Base-by-base conservation (phyloP, 2,113 vertebrate species). In the Phalacrocorax aristotelis region DNA sequence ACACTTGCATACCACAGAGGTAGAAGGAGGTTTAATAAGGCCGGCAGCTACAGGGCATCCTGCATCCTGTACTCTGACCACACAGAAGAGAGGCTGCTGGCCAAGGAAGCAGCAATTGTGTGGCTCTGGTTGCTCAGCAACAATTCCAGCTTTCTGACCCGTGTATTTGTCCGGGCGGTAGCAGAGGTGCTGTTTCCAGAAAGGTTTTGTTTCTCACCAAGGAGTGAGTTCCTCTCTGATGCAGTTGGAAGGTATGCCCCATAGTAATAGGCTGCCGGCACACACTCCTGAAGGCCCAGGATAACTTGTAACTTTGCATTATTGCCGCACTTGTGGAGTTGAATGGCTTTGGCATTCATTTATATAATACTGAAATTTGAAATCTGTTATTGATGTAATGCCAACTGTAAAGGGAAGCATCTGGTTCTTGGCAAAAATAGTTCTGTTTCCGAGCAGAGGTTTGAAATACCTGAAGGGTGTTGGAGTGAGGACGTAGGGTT, bases 201-300 rank as follows among this genome's bases (percentile, higher is more conserved):
- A 72, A 65, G 17, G 42, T 60, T 58, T 83, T 6, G 8, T 48
- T 83, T 83, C 32, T 54, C 0, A 4, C 14, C 15, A 22, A 68
- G 91, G 29, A 49, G 13, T 7, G 54, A 62, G 26, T 48, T 87
- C 18, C 34, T 61, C 22, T 87, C 66, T 60, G 89, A 21, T 5
- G 0, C 4, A 7, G 15, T 2, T 34, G 46, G 30, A 58, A 75
- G 23, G 13, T 44, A 29, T 15, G 34, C 15, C 6, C 3, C 1
- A 0, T 30, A 68, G 42, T 48, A 7, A 6, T 1, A 3, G 40
- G 19, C 19, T 79, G 42, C 55, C 7, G 1, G 3, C 1, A 3
- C 15, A n/a, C 20, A 54, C 7, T 34, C 25, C 58, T 42, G 62
- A n/a, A 68, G 46, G 14, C 21, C 16, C 51, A 71, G 30, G 9